Evolutionary conservation across 2,888 invertebrate species (phyloP).

Genomic region (Acrocyrtus sp.): DNA sequence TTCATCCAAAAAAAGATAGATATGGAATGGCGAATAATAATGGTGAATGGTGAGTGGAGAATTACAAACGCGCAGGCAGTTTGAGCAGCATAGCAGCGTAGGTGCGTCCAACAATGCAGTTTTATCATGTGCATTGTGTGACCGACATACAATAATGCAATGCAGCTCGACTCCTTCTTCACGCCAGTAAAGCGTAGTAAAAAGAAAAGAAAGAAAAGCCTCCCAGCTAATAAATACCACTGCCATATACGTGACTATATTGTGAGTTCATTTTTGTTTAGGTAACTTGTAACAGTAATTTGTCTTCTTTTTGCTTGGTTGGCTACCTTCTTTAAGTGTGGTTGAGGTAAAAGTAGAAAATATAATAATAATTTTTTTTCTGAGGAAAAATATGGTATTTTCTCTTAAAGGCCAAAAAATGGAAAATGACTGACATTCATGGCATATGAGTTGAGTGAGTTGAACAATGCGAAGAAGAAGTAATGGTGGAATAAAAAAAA

Average conservation of each 20-base stretch:
- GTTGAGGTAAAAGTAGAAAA: not conserved
- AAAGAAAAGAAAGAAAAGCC: too few relatives aligned
- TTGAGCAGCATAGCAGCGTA: too few relatives aligned
- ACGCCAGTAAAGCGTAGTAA: not conserved
- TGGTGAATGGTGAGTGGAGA: too few relatives aligned
- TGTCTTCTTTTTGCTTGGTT: not conserved
- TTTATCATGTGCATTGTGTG: not conserved
- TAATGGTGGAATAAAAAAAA: not conserved
- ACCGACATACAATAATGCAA: not conserved
- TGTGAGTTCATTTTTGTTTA: not conserved
- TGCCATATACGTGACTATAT: not conserved
- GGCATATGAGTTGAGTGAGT: conserved; percentile 7
- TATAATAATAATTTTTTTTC: too few relatives aligned
- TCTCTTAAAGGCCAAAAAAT: conserved; percentile 22
- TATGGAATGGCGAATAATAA: too few relatives aligned
- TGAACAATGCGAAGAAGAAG: not conserved
- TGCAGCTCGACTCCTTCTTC: not conserved
- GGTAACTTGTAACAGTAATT: not conserved
- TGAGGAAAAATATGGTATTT: too few relatives aligned
- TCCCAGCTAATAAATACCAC: not conserved
- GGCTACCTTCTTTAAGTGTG: too few relatives aligned
- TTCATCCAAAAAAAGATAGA: too few relatives aligned
- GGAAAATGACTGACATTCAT: conserved; percentile 25
- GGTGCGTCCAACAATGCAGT: not conserved
- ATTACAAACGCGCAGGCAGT: too few relatives aligned